Evolutionary conservation across 2,888 invertebrate species (phyloP).

Genomic region (Aspidiotus rigidus): DNA sequence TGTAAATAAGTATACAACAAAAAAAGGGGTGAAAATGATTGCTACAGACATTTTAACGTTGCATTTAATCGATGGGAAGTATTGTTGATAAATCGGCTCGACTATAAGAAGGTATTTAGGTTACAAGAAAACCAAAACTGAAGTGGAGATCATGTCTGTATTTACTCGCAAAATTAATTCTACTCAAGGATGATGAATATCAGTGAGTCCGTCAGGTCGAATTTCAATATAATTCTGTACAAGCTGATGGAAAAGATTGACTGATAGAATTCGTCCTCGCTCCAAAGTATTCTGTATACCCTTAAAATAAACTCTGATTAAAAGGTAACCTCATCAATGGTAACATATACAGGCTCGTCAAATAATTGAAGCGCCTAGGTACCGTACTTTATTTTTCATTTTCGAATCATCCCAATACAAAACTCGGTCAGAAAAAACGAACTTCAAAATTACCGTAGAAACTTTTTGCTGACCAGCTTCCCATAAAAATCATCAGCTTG

Average conservation of each 20-base stretch:
- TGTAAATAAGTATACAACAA: too few species aligned
- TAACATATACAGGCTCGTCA: not conserved
- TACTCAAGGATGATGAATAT: too few species aligned
- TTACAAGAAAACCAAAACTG: too few species aligned
- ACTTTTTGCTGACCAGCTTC: not conserved
- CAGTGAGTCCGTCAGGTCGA: too few species aligned
- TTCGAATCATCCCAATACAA: not conserved
- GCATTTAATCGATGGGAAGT: too few species aligned
- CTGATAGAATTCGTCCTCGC: not conserved
- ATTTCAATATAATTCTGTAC: not conserved
- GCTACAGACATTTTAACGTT: too few species aligned
- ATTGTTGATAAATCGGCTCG: too few species aligned
- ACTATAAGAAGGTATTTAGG: too few species aligned
- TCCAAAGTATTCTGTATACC: not conserved
- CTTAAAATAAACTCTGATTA: not conserved
- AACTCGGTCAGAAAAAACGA: not conserved
- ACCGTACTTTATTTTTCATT: not conserved
- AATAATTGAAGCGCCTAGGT: too few species aligned
- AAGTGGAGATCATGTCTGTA: too few species aligned
- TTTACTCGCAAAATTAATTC: too few species aligned
- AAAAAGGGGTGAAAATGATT: too few species aligned
- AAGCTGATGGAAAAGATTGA: not conserved
- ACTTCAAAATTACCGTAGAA: not conserved
- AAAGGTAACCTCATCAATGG: slow-evolving; percentile 9
- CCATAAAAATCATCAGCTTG: slow-evolving; percentile 6